Evolutionary conservation across 2,113 vertebrate genomes (phyloP).

Genomic region (Monopterus albus): DNA sequence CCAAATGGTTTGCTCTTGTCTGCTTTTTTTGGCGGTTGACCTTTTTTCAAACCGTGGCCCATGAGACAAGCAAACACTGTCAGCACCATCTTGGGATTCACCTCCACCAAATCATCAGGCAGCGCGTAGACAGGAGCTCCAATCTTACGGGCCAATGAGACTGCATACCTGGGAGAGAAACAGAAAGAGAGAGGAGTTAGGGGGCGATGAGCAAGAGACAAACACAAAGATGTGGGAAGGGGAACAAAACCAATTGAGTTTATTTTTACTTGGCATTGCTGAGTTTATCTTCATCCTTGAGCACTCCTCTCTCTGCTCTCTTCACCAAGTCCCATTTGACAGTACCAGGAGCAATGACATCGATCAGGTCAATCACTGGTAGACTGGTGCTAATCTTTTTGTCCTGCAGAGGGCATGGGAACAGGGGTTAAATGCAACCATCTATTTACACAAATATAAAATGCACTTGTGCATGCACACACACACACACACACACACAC

Average conservation of each 20-base stretch:
- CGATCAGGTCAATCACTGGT: slow-evolving; percentile 95
- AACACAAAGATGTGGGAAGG: not conserved
- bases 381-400: slow-evolving; percentile 93
- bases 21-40: slow-evolving; percentile 51
- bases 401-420: slow-evolving; percentile 82
- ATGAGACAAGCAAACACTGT: slow-evolving; percentile 97
- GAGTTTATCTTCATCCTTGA: slow-evolving; percentile 90
- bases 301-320: slow-evolving; percentile 77
- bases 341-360: slow-evolving; percentile 90
- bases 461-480: too few relatives aligned
- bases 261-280: slow-evolving; percentile 74
- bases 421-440: not conserved
- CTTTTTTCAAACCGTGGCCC: slow-evolving; percentile 91
- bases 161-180: slow-evolving; percentile 87
- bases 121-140: slow-evolving; percentile 95
- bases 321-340: slow-evolving; percentile 91
- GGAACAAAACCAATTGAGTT: not conserved
- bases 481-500: slow-evolving; percentile 72
- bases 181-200: not conserved
- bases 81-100: slow-evolving; percentile 99
- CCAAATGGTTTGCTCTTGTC: not conserved
- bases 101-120: slow-evolving; percentile 90
- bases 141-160: slow-evolving; percentile 96
- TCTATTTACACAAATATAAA: not conserved
- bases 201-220: accelerated